Conservation (phyloP, 2,797 vertebrate species). For the Halcyon smyrnensis region DNA sequence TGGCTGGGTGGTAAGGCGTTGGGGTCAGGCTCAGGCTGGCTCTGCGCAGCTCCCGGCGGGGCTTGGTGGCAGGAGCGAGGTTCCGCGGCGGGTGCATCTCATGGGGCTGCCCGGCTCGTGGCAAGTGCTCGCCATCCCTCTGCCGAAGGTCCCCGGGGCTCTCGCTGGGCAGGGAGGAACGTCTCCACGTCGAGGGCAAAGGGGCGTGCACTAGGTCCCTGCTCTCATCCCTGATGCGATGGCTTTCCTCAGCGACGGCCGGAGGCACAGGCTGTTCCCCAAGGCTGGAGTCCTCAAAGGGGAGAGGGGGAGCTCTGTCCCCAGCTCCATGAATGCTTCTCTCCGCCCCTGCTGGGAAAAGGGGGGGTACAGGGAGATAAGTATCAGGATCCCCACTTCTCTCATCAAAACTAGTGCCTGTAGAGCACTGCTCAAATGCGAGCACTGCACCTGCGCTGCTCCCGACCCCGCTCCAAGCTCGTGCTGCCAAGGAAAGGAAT, state of each 20-base stretch:
- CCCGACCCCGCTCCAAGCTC: not conserved
- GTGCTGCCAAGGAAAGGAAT: not conserved
- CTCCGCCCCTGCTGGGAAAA: constrained; percentile 44
- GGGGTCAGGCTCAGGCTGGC: constrained; percentile 82
- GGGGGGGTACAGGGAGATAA: not conserved
- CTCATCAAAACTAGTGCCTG: not conserved
- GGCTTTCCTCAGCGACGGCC: constrained; percentile 64
- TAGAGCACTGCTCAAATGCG: not conserved
- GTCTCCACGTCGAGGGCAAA: constrained; percentile 90
- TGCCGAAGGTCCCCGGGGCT: constrained; percentile 83
- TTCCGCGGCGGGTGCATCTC: constrained; percentile 63
- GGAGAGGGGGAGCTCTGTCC: constrained; percentile 57
- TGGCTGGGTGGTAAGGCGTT: constrained; percentile 76
- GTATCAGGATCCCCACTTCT: not conserved
- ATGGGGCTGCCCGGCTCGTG: constrained; percentile 69
- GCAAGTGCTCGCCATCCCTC: constrained; percentile 68
- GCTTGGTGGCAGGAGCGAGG: constrained; percentile 73
- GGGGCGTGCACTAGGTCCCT: constrained; percentile 88
- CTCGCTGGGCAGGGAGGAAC: constrained; percentile 88
- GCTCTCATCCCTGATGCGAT: constrained; percentile 81
- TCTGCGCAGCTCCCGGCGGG: constrained; percentile 84
- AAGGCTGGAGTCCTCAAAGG: constrained; percentile 59
- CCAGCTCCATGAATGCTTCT: constrained; percentile 9
- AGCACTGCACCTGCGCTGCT: not conserved
- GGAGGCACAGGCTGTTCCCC: constrained; percentile 33